phyloP scores from a whole-genome alignment of 2,888 invertebrate genomes.

The Drosophila aldrichi region DNA sequence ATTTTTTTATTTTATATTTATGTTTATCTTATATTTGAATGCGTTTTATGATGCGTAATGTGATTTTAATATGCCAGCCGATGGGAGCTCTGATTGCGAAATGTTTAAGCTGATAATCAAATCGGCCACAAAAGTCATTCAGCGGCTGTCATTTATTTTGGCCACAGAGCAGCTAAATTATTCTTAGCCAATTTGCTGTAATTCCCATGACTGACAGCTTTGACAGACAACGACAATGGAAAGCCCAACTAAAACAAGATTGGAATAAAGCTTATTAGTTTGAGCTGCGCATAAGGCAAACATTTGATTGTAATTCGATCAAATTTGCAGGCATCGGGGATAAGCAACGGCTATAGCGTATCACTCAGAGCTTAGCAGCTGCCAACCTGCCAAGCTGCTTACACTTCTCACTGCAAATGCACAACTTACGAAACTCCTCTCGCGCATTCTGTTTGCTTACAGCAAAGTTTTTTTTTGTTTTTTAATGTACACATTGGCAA shows the following conservation, averaged over 20 bases:
- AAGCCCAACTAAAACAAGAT: slow-evolving; percentile 8
- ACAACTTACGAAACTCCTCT: slow-evolving; percentile 1
- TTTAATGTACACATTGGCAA: slow-evolving; percentile 25
- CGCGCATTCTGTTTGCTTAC: slow-evolving; percentile 1
- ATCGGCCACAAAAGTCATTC: slow-evolving; percentile 17
- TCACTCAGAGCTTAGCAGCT: slow-evolving; percentile 14
- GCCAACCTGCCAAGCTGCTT: slow-evolving; percentile 18
- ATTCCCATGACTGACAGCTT: slow-evolving; percentile 46
- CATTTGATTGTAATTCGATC: slow-evolving; percentile 16
- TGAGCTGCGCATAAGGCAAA: slow-evolving; percentile 5
- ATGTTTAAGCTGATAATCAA: slow-evolving; percentile 31
- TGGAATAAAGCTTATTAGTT: slow-evolving; percentile 8
- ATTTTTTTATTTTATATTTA: slow-evolving; percentile 37
- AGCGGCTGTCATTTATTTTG: slow-evolving; percentile 28
- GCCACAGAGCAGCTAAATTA: slow-evolving; percentile 27
- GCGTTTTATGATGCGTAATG: slow-evolving; percentile 54
- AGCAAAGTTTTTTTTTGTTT: slow-evolving; percentile 23
- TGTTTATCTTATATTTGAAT: slow-evolving; percentile 44
- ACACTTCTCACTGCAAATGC: neutral
- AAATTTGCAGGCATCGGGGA: neutral
- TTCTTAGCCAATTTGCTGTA: slow-evolving; percentile 32
- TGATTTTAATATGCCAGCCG: slow-evolving; percentile 38
- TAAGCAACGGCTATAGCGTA: neutral
- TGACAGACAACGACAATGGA: slow-evolving; percentile 3
- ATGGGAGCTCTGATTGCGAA: slow-evolving; percentile 36